These are phyloP conservation scores for Saccopteryx bilineata DNA, from an alignment of 2,113 vertebrate genomes.

Conservation along the genomic window DNA sequence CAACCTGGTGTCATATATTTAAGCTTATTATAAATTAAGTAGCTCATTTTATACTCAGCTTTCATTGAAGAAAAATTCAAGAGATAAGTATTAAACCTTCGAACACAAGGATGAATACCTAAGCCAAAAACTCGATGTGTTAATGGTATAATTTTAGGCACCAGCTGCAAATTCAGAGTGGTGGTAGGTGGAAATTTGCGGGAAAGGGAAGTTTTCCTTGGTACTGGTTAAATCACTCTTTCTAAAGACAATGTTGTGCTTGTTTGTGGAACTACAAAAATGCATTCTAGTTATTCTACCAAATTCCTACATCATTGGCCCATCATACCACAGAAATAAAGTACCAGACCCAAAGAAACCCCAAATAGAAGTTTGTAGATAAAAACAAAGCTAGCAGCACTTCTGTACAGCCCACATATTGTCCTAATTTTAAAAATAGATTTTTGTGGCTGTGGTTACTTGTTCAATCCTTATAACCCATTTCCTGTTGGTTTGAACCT, in stretches of 20 bases:
- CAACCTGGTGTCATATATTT: not conserved
- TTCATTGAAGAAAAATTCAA: constrained; percentile 21
- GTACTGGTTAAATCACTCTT: constrained; percentile 43
- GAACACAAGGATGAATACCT: constrained; percentile 12
- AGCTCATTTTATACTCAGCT: not conserved
- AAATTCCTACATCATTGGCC: not conserved
- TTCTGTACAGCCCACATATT: constrained; percentile 43
- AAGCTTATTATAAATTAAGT: too few relatives aligned
- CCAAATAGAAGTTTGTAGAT: constrained; percentile 63
- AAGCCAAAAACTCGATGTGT: not conserved
- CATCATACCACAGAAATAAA: constrained; percentile 53
- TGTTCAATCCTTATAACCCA: constrained; percentile 18
- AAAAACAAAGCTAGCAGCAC: constrained; percentile 56
- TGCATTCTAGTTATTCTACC: not conserved
- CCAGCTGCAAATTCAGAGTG: constrained; percentile 29
- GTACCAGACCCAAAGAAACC: constrained; percentile 56
- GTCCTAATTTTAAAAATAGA: constrained; percentile 62
- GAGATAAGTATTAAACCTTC: constrained; percentile 16
- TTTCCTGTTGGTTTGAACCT: constrained; percentile 51
- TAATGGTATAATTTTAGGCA: constrained; percentile 52
- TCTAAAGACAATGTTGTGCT: not conserved
- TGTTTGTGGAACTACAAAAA: not conserved
- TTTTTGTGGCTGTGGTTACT: constrained; percentile 50
- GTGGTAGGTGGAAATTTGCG: not conserved
- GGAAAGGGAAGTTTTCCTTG: not conserved